Conservation (phyloP, 2,113 vertebrate species). For the Ophthalmolycus amberensis region DNA sequence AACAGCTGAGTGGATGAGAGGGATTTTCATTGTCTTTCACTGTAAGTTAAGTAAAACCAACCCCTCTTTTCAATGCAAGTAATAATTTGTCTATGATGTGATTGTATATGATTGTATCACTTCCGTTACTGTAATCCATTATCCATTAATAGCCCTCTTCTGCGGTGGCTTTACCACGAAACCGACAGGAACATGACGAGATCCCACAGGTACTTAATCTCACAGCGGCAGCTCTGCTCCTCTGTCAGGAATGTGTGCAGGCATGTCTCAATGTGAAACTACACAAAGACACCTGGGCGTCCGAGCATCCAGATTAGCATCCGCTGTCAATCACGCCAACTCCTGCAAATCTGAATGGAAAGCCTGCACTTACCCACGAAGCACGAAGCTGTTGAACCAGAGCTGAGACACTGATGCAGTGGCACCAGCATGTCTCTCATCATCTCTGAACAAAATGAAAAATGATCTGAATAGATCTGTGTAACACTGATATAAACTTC, state of each 20-base stretch:
- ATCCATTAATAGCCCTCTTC: not conserved
- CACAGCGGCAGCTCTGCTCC: constrained; percentile 39
- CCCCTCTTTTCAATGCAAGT: no score
- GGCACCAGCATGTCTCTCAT: not conserved
- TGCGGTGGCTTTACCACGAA: not conserved
- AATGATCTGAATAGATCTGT: not conserved
- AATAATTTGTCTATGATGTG: no score
- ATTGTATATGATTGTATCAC: not conserved
- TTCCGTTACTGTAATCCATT: constrained; percentile 1
- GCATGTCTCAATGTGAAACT: constrained; percentile 48
- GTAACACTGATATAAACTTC: not conserved
- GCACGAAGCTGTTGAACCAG: not conserved
- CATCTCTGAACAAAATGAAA: not conserved
- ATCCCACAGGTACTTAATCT: constrained; percentile 37
- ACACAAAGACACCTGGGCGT: constrained; percentile 33
- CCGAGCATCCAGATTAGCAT: constrained; percentile 35
- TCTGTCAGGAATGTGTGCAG: constrained; percentile 57
- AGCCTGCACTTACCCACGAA: not conserved
- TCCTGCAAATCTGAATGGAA: constrained; percentile 15
- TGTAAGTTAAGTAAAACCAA: not conserved
- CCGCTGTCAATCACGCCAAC: constrained; percentile 21
- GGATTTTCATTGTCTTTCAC: not conserved
- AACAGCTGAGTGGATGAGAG: not conserved
- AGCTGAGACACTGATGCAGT: not conserved
- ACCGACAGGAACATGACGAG: constrained; percentile 6